phyloP scores from a whole-genome alignment of 2,113 vertebrate species.

The Neotoma lepida region DNA sequence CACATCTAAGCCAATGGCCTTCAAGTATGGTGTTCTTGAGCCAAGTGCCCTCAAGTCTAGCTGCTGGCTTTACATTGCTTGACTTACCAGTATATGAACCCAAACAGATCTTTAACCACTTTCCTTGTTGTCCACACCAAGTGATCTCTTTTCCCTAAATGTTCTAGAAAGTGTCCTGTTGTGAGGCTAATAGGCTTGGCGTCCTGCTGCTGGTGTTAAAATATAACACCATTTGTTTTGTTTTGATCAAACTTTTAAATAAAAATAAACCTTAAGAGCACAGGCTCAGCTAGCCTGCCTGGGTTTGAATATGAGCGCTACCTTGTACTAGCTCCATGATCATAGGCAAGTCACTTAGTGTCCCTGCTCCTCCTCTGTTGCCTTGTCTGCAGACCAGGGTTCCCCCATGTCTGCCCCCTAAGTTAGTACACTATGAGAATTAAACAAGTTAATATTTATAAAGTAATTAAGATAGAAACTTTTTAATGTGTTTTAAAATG shows the following conservation, averaged over 20 bases:
- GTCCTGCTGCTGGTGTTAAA: background rate
- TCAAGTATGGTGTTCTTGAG: background rate
- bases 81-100: background rate
- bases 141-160: background rate
- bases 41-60: background rate
- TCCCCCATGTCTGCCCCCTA: background rate
- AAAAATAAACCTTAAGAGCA: background rate
- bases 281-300: background rate
- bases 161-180: background rate
- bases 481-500: conserved; percentile 7
- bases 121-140: background rate
- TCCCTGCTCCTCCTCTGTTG: background rate
- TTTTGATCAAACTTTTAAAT: background rate
- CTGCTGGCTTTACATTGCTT: background rate
- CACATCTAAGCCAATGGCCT: background rate
- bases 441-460: background rate
- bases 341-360: background rate
- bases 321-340: background rate
- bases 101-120: background rate
- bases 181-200: background rate
- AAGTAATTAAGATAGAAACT: background rate
- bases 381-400: background rate
- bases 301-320: background rate
- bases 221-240: background rate
- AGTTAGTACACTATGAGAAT: background rate